Evolutionary conservation across 2,113 vertebrate genomes (phyloP).

Genomic region (Chamaetylas fuelleborni): DNA sequence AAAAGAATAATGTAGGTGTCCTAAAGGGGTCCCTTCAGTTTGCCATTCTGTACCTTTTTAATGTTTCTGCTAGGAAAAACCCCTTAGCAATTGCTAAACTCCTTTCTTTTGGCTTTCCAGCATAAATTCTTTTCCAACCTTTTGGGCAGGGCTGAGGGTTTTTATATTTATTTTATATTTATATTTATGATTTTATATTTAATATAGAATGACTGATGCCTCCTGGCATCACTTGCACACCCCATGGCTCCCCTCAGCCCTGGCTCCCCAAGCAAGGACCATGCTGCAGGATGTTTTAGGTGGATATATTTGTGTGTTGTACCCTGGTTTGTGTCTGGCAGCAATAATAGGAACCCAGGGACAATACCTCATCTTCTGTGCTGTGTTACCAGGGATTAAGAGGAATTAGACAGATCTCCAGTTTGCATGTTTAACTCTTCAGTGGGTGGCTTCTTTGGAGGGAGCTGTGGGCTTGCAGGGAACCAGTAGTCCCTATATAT

Average conservation of each 20-base stretch:
- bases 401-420: background rate
- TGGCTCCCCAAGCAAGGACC: background rate
- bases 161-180: too few relatives aligned
- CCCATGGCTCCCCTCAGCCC: background rate
- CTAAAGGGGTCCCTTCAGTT: background rate
- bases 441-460: background rate
- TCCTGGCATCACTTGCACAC: background rate
- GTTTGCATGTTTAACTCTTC: slow-evolving; percentile 30
- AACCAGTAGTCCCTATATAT: background rate
- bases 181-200: background rate
- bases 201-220: background rate
- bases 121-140: background rate
- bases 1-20: background rate
- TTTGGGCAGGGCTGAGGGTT: background rate
- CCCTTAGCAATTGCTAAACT: background rate
- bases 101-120: background rate
- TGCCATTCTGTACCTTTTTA: background rate
- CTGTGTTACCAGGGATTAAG: slow-evolving; percentile 17
- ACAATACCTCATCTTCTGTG: background rate
- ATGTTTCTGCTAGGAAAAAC: background rate
- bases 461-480: background rate
- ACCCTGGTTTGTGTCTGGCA: background rate
- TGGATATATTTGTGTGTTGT: background rate
- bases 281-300: background rate
- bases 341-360: background rate